Base-by-base conservation (phyloP, 2,797 vertebrate genomes). In the Pterois miles region DNA sequence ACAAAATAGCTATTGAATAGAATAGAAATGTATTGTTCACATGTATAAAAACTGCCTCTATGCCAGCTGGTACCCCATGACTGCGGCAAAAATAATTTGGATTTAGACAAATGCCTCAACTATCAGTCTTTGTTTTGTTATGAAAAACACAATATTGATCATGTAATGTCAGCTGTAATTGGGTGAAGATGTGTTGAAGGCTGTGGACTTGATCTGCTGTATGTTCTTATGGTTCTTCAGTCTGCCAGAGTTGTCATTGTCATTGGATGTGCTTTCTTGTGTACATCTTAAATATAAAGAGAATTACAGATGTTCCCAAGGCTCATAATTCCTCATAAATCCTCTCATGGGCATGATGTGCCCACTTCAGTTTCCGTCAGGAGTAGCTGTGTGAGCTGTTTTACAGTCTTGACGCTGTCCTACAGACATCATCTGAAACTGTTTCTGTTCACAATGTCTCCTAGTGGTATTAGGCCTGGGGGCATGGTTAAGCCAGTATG, bases 401-500 rank as follows among this genome's bases (percentile, higher is more conserved):
- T 82, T 60, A 81, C 71, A 85, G 38, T 86, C 80, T 71, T 72
- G 59, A 84, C 12, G 1, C 43, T 80, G 73, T 85, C 76, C 71
- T 70, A 65, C 68, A 82, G 46, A 89, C 80, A 81, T 27, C 1
- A 23, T 78, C 74, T 86, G 52, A 78, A 87, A 89, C 69, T 52
- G 58, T 72, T 83, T 82, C 66, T 38, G 76, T 88, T 89, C 86
- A 86, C 85, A 86, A 67, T 88, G 88, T 88, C 73, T 88, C 71
- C 88, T 81, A 83, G 81, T 14, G 13, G 85, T 81, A 87, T 91
- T 84, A 84, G 84, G 83, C 87, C 89, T 88, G 36, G 63, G 86
- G 90, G 85, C 82, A 88, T 77, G 83, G 84, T 92, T 90, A 90
- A 93, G 82, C 80, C 89, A 73, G 78, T 79, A 82, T 90, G 89